Evolutionary conservation across 2,888 invertebrate genomes (phyloP).

Genomic region (Metallyticus violacea): DNA sequence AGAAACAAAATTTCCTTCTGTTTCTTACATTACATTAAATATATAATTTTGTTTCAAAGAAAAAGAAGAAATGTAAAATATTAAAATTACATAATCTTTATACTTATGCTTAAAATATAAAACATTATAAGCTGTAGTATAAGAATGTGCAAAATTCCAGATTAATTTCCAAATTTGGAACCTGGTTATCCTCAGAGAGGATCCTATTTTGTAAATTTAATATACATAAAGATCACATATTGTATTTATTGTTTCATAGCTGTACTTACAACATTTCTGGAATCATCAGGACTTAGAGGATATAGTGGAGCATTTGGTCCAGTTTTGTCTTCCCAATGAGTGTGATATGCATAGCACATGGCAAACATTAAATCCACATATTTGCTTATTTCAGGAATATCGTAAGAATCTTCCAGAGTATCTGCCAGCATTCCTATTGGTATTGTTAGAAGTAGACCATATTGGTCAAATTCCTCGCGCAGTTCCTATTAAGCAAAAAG

Average conservation of each 20-base stretch:
- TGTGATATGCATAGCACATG: slow-evolving; percentile 90
- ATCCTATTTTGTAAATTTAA: too few species aligned
- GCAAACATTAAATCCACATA: slow-evolving; percentile 63
- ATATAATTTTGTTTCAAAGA: too few species aligned
- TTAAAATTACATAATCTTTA: too few species aligned
- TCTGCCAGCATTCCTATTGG: slow-evolving; percentile 76
- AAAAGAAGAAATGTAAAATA: too few species aligned
- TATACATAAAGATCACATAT: too few species aligned
- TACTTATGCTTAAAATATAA: too few species aligned
- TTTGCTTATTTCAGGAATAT: slow-evolving; percentile 61
- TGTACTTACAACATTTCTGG: slow-evolving; percentile 65
- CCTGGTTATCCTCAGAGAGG: too few species aligned
- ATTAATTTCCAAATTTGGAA: too few species aligned
- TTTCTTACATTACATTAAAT: too few species aligned
- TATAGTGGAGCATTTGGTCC: slow-evolving; percentile 77
- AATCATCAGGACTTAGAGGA: slow-evolving; percentile 51
- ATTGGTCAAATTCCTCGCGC: slow-evolving; percentile 63
- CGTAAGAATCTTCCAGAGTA: slow-evolving; percentile 74
- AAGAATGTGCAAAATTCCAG: too few species aligned
- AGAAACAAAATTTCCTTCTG: too few species aligned
- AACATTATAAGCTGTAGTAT: too few species aligned
- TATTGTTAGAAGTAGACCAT: slow-evolving; percentile 71
- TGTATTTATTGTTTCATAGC: background rate
- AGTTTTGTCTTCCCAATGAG: slow-evolving; percentile 72
- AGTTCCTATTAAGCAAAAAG: slow-evolving; percentile 67